Percentiles rank a stretch among this genome's conserved stretches.
Conservation (phyloP, 2,113 vertebrate species). For the Merops nubicus region DNA sequence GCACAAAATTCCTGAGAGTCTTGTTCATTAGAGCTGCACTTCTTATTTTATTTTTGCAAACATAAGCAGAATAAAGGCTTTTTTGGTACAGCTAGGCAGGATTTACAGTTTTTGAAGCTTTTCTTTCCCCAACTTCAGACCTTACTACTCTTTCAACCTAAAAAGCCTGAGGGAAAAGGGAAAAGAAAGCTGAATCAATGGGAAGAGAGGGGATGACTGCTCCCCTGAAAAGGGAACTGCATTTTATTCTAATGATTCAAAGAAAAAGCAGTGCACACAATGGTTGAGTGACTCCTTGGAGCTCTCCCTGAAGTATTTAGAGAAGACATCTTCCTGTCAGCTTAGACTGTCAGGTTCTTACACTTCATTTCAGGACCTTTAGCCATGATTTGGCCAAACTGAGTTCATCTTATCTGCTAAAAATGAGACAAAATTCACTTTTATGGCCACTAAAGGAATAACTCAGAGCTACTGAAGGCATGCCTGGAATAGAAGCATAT, state of each 20-base stretch:
- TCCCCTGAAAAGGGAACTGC: neutral
- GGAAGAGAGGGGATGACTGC: neutral
- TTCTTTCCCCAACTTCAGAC: conserved; percentile 22
- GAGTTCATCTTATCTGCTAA: neutral
- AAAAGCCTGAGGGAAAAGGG: neutral
- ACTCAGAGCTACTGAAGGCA: neutral
- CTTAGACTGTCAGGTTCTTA: neutral
- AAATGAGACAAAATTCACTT: neutral
- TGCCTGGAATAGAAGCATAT: neutral
- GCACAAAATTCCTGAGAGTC: neutral
- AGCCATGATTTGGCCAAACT: neutral
- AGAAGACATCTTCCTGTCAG: neutral
- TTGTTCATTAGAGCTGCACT: neutral
- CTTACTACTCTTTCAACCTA: neutral
- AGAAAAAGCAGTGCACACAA: neutral
- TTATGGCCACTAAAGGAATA: neutral
- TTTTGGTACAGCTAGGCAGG: neutral
- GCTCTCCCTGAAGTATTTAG: neutral
- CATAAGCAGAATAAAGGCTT: neutral
- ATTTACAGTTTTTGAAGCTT: neutral
- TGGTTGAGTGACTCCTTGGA: accelerated
- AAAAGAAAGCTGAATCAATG: neutral
- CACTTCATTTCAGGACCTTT: neutral
- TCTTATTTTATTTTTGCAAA: neutral
- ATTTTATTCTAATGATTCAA: neutral